Base-by-base conservation (phyloP, 2,113 vertebrate species). In the Phalacrocorax carbo region DNA sequence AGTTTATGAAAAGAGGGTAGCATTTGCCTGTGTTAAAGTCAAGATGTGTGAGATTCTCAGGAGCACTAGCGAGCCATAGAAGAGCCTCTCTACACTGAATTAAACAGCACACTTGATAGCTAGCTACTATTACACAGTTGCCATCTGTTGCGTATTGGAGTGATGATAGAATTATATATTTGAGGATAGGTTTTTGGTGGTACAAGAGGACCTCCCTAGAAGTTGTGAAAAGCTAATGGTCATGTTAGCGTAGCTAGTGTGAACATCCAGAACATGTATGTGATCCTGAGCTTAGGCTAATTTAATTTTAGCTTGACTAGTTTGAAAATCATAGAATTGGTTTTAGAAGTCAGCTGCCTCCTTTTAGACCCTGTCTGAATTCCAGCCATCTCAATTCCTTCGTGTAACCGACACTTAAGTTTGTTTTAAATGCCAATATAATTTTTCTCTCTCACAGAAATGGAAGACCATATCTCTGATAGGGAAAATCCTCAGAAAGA, bases 401-500 rank as follows among this genome's bases (percentile, higher is more conserved):
- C 72, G 19, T 30, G 11, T 44, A 48, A 44, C 57, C 0, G 2
- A 9, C 66, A 13, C n/a, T 19, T 22, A 46, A 11, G 5, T 61
- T 57, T 23, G 44, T 85, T 81, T 86, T 68, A 86, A 76, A 82
- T 54, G 20, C 36, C 29, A 15, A 0, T 78, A 10, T 90, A 6
- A 72, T 90, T 93, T 93, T 30, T 89, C n/a, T 66, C 48, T 93
- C 94, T 51, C 48, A 5, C 38, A 99, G 99, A 98, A 92, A 96
- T 97, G 96, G 98, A 98, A 86, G 98, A 98, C 34, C 95, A 62
- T 40, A 76, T 93, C 16, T 79, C 92, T 57, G 95, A 97, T 20
- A 98, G 96, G 55, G 95, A 97, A 38, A 96, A 78, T 52, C 76
- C 92, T 62, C 98, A 98, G 58, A 98, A 99, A 11, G 98, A 99